Evolutionary conservation across 2,888 invertebrate species (phyloP), one percentile per base, ranked within the genome.

Genomic region (Torymus auratus): DNA sequence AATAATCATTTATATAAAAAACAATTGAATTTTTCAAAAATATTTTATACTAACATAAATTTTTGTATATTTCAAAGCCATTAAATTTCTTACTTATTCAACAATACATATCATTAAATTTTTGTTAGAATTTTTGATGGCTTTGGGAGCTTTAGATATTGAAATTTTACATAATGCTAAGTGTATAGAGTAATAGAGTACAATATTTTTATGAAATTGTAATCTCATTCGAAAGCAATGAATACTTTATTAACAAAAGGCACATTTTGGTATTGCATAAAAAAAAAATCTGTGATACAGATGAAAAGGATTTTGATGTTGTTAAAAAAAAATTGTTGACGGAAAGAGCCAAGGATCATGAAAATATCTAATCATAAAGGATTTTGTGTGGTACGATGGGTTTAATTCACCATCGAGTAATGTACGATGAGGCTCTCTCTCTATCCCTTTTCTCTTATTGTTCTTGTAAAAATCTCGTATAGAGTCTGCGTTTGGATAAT

Each of bases 391-490:
- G 67, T 74, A 71, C 75, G 13, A 75, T 71, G 14, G 2, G 23
- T 76, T 76, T 20, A 72, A 72, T 80, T 76, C 56, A 72, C 50
- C 68, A 72, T 62, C 41, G 62, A 82, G 69, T 75, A 69, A 79
- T 67, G 69, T 76, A 68, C 64, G 69, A 65, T 69, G 64, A 82
- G 69, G 72, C 76, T 82, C 79, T 82, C 79, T 82, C 71, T 76
- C 60, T 72, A 68, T 72, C 72, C 72, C 55, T 58, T 55, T 12
- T 73, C 11, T 72, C 72, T 62, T 72, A n/a, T n/a, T 74, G 76
- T 78, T 75, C 74, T 56, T 75, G 68, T 68, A 81, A 78, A 73
- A 65, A 62, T 68, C 20, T 68, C 5, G 4, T 64, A 13, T 69
- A 12, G 58, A 78, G 52, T 76, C 76, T 82, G 67, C 53, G 53